Conservation (phyloP, 2,888 invertebrate genomes). For the Morinoia aosen region DNA sequence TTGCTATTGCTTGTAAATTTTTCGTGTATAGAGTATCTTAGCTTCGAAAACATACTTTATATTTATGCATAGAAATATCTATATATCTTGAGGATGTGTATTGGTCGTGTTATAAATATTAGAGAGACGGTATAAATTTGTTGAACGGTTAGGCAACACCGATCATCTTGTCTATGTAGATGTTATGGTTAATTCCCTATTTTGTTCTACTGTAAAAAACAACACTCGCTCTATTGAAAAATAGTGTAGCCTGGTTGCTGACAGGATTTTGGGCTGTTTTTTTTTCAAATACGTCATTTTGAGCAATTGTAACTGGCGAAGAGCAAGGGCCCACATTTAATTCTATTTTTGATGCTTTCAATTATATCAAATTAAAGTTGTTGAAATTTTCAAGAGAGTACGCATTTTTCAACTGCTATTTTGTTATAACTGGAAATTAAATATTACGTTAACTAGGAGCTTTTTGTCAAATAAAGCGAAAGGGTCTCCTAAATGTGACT, state of each 20-base stretch:
- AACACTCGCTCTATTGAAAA: background rate
- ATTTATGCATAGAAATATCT: constrained; percentile 47
- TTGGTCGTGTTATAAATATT: constrained; percentile 47
- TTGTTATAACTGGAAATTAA: background rate
- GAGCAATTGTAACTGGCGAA: background rate
- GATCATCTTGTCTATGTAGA: constrained; percentile 29
- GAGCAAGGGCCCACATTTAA: background rate
- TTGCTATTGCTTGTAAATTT: constrained; percentile 50
- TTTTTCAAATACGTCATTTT: background rate
- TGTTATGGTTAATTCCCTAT: background rate
- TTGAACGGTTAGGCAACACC: constrained; percentile 14
- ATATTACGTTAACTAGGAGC: too few species aligned
- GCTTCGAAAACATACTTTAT: constrained; percentile 41
- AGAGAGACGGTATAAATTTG: constrained; percentile 24
- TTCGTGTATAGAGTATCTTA: constrained; percentile 38
- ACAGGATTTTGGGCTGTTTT: background rate
- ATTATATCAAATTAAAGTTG: background rate
- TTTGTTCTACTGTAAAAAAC: background rate
- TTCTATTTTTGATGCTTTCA: background rate
- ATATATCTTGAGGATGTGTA: constrained; percentile 50
- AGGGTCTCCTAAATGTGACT: too few species aligned
- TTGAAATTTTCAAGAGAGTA: background rate
- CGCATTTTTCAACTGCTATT: background rate
- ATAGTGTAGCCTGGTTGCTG: background rate
- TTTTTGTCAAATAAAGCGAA: too few species aligned